These are phyloP conservation scores for Musca domestica DNA, from an alignment of 1,140 invertebrate genomes.

Conservation along the genomic window DNA sequence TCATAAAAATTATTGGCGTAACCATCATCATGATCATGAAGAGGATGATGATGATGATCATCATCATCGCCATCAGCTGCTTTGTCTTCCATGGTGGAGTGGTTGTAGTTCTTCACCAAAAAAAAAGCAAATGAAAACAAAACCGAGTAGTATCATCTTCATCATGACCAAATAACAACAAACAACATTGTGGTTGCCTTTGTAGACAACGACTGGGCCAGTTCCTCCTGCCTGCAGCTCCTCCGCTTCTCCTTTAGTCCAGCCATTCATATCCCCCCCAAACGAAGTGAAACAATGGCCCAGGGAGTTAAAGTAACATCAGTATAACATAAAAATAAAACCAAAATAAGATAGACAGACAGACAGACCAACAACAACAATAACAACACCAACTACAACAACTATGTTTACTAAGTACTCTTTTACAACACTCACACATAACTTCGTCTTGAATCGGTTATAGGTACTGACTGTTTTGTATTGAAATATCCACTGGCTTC, in stretches of 20 bases:
- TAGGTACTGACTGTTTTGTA: too few relatives aligned
- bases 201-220: too few relatives aligned
- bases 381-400: slow-evolving; percentile 3
- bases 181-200: not conserved
- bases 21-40: slow-evolving; percentile 16
- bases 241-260: too few relatives aligned
- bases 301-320: slow-evolving; percentile 6
- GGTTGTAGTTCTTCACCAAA: not conserved
- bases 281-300: slow-evolving; percentile 31
- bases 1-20: slow-evolving; percentile 27
- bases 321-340: too few relatives aligned
- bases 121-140: too few relatives aligned
- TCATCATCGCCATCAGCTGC: slow-evolving; percentile 23
- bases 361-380: not conserved
- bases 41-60: slow-evolving; percentile 9
- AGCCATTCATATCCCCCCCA: too few relatives aligned
- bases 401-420: not conserved
- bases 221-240: too few relatives aligned
- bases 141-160: not conserved
- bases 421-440: too few relatives aligned
- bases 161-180: slow-evolving; percentile 11
- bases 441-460: too few relatives aligned
- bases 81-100: not conserved
- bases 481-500: too few relatives aligned
- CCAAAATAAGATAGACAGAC: not conserved